phyloP scores from a whole-genome alignment of 1,140 invertebrate species.

The Littorina saxatilis region DNA sequence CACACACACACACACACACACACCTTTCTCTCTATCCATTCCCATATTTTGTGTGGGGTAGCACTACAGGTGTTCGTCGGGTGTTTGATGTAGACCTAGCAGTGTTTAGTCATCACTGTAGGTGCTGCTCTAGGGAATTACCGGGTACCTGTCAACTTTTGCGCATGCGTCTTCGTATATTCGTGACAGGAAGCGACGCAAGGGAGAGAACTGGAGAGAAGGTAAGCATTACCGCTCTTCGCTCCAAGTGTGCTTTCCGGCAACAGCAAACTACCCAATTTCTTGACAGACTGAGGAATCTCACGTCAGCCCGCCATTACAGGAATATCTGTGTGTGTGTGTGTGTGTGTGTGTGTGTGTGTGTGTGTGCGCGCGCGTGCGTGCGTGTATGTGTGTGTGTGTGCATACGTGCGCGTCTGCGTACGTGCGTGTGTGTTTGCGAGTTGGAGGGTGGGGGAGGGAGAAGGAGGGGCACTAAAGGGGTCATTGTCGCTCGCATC shows the following conservation, averaged over 20 bases:
- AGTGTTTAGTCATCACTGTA: not conserved
- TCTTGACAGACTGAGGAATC: slow-evolving; percentile 25
- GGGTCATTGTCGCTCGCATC: too few relatives aligned
- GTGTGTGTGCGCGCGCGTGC: too few relatives aligned
- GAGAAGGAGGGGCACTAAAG: too few relatives aligned
- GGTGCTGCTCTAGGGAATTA: slow-evolving; percentile 1
- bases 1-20: too few relatives aligned
- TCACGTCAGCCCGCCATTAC: not conserved
- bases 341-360: too few relatives aligned
- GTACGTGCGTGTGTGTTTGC: too few relatives aligned
- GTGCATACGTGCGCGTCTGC: too few relatives aligned
- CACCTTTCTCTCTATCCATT: too few relatives aligned
- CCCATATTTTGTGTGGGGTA: too few relatives aligned
- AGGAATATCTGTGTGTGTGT: not conserved
- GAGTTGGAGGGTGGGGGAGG: too few relatives aligned
- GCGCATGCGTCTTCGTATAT: slow-evolving; percentile 1
- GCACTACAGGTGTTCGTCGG: not conserved
- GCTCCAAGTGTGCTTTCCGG: not conserved
- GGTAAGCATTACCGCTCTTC: slow-evolving; percentile 24
- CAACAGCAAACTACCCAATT: slow-evolving; percentile 13
- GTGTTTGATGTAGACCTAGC: not conserved
- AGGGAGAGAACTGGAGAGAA: not conserved
- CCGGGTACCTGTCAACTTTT: not conserved
- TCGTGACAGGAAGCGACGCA: not conserved
- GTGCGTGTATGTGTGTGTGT: too few relatives aligned